Base-by-base conservation (phyloP, 2,113 vertebrate species). In the Rutilus rutilus region DNA sequence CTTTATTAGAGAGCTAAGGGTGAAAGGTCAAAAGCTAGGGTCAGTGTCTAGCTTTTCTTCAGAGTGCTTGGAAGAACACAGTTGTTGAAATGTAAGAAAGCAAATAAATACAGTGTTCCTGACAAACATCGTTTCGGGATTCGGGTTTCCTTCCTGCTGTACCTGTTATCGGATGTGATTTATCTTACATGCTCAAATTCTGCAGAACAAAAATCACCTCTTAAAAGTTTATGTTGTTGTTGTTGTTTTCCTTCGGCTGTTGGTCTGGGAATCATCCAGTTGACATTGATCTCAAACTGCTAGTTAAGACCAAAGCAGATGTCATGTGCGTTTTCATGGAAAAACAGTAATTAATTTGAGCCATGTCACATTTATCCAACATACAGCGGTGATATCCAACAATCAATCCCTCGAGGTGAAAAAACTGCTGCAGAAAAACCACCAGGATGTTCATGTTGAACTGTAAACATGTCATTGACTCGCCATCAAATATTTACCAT, bases 401-500 rank as follows among this genome's bases (percentile, higher is more conserved):
- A 81, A 76, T 81, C 85, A 85, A 82, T 77, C 25, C 65, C 25
- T 33, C 59, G 50, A 60, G 50, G 33, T 82, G 42, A n/a, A 78
- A 78, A 85, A 42, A 67, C 6, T 52, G 59, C 14, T 50, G 33
- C 33, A 75, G 64, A 74, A 80, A 87, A 85, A 86, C 78, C 71
- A 78, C 50, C 77, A 86, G 36, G 67, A 77, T 77, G 86, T 89
- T 90, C 86, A 74, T 82, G 67, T 81, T 47, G 36, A 80, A 82
- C 81, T 90, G 83, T 92, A 92, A 92, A 93, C 91, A 91, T 11
- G 42, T 89, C 82, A 83, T 81, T 62, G 57, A 83, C 85, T 69
- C 17, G 5, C 71, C 86, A 73, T 88, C 57, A 86, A 92, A 94
- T 90, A 94, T 93, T 93, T 94, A 93, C 75, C 90, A 23, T 85